phyloP scores from a whole-genome alignment of 2,113 vertebrate genomes.

The Struthidea cinerea region DNA sequence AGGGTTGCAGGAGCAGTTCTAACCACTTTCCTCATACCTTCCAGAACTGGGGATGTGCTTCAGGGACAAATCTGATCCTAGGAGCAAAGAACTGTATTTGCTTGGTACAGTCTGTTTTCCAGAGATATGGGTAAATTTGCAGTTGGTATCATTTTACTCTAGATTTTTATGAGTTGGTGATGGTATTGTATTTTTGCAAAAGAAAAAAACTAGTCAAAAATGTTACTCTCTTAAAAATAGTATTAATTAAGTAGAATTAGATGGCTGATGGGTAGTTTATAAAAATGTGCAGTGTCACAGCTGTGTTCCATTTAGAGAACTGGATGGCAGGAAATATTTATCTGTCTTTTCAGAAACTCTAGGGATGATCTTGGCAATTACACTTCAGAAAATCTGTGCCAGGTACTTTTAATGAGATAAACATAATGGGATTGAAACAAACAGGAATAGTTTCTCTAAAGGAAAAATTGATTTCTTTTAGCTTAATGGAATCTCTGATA shows the following conservation, averaged over 20 bases:
- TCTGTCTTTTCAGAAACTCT: not conserved
- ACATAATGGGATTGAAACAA: not conserved
- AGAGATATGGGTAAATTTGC: not conserved
- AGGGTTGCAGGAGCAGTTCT: not conserved
- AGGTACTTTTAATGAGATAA: constrained; percentile 2
- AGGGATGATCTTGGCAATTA: not conserved
- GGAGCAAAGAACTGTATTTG: not conserved
- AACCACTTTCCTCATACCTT: not conserved
- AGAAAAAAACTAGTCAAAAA: not conserved
- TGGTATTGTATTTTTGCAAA: not conserved
- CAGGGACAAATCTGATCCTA: not conserved
- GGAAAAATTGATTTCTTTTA: not conserved
- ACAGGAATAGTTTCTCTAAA: not conserved
- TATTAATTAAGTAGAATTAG: not conserved
- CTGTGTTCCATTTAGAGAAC: not conserved
- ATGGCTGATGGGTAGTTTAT: not conserved
- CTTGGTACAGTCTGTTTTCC: not conserved
- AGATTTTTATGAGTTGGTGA: not conserved
- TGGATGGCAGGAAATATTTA: not conserved
- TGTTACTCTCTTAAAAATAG: not conserved
- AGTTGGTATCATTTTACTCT: not conserved
- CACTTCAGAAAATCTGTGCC: not conserved
- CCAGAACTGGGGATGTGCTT: not conserved
- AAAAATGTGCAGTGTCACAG: not conserved
- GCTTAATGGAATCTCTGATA: not conserved